phyloP scores from a whole-genome alignment of 1,140 invertebrate species.

The Listronotus oregonensis region DNA sequence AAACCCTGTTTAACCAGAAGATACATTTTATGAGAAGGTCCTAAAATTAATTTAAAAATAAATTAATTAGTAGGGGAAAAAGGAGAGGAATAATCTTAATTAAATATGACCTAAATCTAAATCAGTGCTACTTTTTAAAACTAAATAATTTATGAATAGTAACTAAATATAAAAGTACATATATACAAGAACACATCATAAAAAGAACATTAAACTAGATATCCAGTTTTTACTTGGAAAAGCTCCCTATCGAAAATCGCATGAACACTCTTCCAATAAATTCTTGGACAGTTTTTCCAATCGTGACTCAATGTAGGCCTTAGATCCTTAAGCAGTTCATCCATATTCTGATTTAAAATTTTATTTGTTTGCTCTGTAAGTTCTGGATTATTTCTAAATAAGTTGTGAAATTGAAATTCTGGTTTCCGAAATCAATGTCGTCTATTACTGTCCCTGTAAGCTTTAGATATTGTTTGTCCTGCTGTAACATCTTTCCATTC shows the following conservation, averaged over 20 bases:
- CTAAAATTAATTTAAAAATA: too few relatives aligned
- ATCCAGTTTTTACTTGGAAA: slow-evolving; percentile 28
- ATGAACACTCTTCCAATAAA: slow-evolving; percentile 40
- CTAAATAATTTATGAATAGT: neutral
- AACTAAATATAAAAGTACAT: slow-evolving; percentile 2
- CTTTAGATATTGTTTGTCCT: slow-evolving; percentile 32
- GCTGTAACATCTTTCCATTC: slow-evolving; percentile 31
- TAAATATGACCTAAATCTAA: too few relatives aligned
- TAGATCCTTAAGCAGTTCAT: slow-evolving; percentile 37
- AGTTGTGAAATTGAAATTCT: slow-evolving; percentile 22
- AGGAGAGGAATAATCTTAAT: too few relatives aligned
- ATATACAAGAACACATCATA: slow-evolving; percentile 2
- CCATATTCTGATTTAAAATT: slow-evolving; percentile 42
- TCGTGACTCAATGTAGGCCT: slow-evolving; percentile 34
- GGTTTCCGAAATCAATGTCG: slow-evolving; percentile 31
- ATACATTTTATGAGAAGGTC: too few relatives aligned
- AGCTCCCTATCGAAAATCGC: slow-evolving; percentile 43
- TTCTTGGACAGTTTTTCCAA: slow-evolving; percentile 37
- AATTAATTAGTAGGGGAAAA: too few relatives aligned
- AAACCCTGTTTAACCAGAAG: too few relatives aligned
- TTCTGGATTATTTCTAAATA: slow-evolving; percentile 33
- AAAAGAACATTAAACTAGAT: slow-evolving; percentile 2
- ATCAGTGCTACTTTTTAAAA: too few relatives aligned
- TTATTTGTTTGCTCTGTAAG: slow-evolving; percentile 49
- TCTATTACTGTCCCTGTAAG: slow-evolving; percentile 24